A percentile compares a stretch with the other conserved stretches of the same genome.
Conservation (phyloP, 2,113 vertebrate genomes). For the Kryptolebias marmoratus region DNA sequence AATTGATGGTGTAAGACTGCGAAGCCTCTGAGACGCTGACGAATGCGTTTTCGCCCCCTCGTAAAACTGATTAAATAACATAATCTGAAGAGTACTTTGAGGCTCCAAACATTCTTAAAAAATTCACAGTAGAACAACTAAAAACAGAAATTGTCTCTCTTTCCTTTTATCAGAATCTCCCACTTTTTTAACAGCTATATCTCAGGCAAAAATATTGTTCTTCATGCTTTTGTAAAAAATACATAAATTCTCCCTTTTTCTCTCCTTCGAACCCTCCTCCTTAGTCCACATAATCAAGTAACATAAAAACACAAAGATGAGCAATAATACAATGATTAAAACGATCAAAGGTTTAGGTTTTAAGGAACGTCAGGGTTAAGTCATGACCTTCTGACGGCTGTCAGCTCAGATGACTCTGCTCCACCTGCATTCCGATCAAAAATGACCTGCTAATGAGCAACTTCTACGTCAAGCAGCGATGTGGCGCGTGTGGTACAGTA, state of each 20-base stretch:
- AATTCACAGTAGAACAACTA: neutral
- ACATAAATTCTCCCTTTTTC: slow-evolving; percentile 1
- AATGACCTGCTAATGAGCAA: slow-evolving; percentile 49
- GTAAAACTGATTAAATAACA: neutral
- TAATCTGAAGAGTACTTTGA: neutral
- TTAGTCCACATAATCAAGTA: slow-evolving; percentile 30
- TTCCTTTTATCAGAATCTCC: slow-evolving; percentile 9
- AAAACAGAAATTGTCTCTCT: slow-evolving; percentile 10
- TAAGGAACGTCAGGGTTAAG: slow-evolving; percentile 30
- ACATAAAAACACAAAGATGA: slow-evolving; percentile 57
- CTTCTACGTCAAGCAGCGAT: slow-evolving; percentile 51
- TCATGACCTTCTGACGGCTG: slow-evolving; percentile 7
- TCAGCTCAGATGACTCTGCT: slow-evolving; percentile 14
- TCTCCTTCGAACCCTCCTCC: slow-evolving; percentile 15
- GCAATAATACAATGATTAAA: slow-evolving; percentile 26
- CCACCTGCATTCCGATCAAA: slow-evolving; percentile 28
- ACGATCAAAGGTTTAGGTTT: slow-evolving; percentile 29
- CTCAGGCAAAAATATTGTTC: slow-evolving; percentile 29
- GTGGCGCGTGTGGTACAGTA: slow-evolving; percentile 47
- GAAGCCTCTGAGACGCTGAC: neutral
- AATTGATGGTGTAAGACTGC: neutral
- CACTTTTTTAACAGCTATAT: slow-evolving; percentile 9
- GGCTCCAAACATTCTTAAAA: neutral
- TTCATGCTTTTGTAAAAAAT: slow-evolving; percentile 35
- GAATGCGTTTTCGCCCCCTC: neutral